phyloP scores from a whole-genome alignment of 2,888 invertebrate genomes.

The Sericinus montela region DNA sequence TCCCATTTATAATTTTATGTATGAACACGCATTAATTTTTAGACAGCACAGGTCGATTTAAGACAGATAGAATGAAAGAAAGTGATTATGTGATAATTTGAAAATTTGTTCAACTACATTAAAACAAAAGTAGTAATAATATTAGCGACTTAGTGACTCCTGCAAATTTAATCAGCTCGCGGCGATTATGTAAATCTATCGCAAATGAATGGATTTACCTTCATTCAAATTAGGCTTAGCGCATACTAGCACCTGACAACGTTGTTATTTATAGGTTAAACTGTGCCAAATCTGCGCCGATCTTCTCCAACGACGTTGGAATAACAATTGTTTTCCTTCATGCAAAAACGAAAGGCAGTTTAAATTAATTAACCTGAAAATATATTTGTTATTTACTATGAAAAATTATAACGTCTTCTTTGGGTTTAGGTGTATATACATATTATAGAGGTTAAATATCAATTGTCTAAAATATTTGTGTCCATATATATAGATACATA shows the following conservation, averaged over 20 bases:
- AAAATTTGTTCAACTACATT: background rate
- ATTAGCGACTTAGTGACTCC: conserved; percentile 35
- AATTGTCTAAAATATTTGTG: too few relatives aligned
- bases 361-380: too few relatives aligned
- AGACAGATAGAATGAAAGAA: too few relatives aligned
- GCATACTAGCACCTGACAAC: conserved; percentile 38
- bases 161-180: conserved; percentile 61
- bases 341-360: background rate
- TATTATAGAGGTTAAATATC: too few relatives aligned
- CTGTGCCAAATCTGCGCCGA: conserved; percentile 21
- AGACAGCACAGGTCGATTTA: too few relatives aligned
- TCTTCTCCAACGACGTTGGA: conserved; percentile 5
- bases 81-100: too few relatives aligned
- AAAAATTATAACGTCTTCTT: too few relatives aligned
- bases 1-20: too few relatives aligned
- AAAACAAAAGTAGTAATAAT: conserved; percentile 17
- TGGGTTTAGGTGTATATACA: too few relatives aligned
- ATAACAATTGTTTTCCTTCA: conserved; percentile 15
- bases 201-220: conserved; percentile 56
- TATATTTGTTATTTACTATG: too few relatives aligned
- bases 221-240: conserved; percentile 54
- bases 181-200: conserved; percentile 63
- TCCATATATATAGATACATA: too few relatives aligned
- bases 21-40: too few relatives aligned
- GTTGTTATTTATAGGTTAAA: conserved; percentile 32